phyloP scores from a whole-genome alignment of 2,888 invertebrate species.

The Limnephilus marmoratus region DNA sequence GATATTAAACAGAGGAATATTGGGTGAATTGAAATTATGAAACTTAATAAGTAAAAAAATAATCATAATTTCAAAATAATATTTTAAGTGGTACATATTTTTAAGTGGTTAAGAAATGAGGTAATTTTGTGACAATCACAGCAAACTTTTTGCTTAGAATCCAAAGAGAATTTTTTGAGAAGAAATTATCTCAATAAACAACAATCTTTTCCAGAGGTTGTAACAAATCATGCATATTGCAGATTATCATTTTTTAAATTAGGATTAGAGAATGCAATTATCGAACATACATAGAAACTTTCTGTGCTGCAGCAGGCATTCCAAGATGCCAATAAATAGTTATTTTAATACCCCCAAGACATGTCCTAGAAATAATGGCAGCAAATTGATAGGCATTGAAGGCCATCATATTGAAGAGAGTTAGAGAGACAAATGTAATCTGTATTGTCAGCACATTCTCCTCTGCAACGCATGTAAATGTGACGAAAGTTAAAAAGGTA shows the following conservation, averaged over 20 bases:
- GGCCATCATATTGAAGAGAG: constrained; percentile 91
- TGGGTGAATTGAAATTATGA: too few relatives aligned
- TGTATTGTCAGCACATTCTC: constrained; percentile 86
- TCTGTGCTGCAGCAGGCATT: not conserved
- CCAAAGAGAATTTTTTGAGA: not conserved
- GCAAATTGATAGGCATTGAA: constrained; percentile 86
- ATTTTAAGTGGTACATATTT: too few relatives aligned
- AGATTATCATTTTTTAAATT: not conserved
- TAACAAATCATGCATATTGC: not conserved
- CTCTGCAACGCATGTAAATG: constrained; percentile 84
- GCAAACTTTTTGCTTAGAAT: too few relatives aligned
- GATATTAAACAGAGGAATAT: too few relatives aligned
- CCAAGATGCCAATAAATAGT: not conserved
- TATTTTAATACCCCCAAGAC: constrained; percentile 82
- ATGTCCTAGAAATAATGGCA: constrained; percentile 86
- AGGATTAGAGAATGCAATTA: not conserved
- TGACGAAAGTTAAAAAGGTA: constrained; percentile 83
- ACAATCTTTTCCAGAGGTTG: not conserved
- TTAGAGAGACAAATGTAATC: constrained; percentile 91
- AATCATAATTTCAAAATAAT: too few relatives aligned
- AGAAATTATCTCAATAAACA: not conserved
- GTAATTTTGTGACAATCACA: too few relatives aligned
- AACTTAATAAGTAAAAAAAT: too few relatives aligned
- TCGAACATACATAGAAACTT: not conserved
- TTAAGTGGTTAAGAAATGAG: not conserved